phyloP scores from a whole-genome alignment of 2,113 vertebrate species.

The Phaethon lepturus region DNA sequence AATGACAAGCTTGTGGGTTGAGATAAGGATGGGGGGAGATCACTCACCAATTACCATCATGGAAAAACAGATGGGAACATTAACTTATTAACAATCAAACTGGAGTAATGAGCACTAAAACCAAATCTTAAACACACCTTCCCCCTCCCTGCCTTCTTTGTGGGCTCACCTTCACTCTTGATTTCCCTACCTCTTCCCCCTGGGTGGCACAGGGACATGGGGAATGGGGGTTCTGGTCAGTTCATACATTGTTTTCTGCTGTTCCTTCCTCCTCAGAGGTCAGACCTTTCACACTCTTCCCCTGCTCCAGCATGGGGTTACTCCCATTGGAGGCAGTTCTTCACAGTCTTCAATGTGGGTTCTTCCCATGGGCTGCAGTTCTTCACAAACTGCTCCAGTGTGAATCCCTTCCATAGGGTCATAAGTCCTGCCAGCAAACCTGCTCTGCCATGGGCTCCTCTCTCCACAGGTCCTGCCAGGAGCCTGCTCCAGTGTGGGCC shows the following conservation, averaged over 20 bases:
- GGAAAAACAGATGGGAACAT: background rate
- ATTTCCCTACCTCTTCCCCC: background rate
- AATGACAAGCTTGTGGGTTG: rapidly evolving
- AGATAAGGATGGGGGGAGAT: background rate
- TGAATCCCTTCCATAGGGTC: background rate
- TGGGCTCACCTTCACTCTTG: background rate
- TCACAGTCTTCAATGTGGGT: rapidly evolving
- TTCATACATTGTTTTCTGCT: background rate
- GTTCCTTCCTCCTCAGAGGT: too few species aligned
- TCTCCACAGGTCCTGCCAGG: background rate
- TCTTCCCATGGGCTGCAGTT: background rate
- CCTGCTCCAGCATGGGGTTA: rapidly evolving
- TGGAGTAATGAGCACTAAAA: background rate
- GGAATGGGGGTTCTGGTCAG: background rate
- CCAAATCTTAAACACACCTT: background rate
- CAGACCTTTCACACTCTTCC: background rate
- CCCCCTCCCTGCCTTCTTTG: background rate
- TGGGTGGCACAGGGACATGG: rapidly evolving
- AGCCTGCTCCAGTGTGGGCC: background rate
- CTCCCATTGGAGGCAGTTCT: background rate
- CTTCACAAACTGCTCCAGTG: background rate
- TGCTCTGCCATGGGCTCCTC: background rate
- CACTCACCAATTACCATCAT: background rate
- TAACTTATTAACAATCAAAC: background rate
- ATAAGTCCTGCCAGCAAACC: background rate